Evolutionary conservation across 2,113 vertebrate genomes (phyloP), one percentile per base, ranked within the genome.

Genomic region (Anolis sagrei): DNA sequence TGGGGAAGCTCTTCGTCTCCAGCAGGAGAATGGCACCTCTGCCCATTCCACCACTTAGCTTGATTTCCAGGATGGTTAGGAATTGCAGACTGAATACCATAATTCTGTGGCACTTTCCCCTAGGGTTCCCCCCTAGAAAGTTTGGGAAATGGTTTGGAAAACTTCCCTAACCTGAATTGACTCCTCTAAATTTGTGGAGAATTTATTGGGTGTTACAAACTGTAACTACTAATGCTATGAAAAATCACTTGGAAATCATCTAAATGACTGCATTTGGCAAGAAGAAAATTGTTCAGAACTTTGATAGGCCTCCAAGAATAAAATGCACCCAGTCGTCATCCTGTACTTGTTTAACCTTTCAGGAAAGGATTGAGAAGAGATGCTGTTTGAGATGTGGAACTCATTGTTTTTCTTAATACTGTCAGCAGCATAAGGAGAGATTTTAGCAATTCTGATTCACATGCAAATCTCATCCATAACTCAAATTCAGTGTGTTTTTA

Each of bases 391-490:
- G 29, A 49, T 48, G 27, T 72, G 72, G 75, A 8, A 25, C 73
- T 87, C 74, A 48, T 64, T 80, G 70, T 69, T 51, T 64, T 73
- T 3, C 64, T n/a, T 27, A 68, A 68, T 72, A n/a, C 19, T 88
- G 78, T 39, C 85, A 58, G 8, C 34, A 81, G 73, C 62, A 68
- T 61, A 44, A 0, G 16, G 85, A 90, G 90, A 70, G 34, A 49
- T 73, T 72, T 58, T 68, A 61, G 51, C 69, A 85, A 25, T 10
- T 61, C 51, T 32, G 66, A 61, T 61, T 54, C 7, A 3, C 27
- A 84, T 68, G 75, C 19, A 44, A 44, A 7, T 88, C 89, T 90
- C 75, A 69, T 83, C 88, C 76, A 85, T 82, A 58, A 88, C 25
- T 27, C 25, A 11, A 89, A 84, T 36, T 69, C 13, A 10, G 27